A percentile compares a stretch with the other conserved stretches of the same genome.
These are phyloP conservation scores for Hanleya hanleyi DNA, from an alignment of 2,888 invertebrate genomes.

Conservation along the genomic window DNA sequence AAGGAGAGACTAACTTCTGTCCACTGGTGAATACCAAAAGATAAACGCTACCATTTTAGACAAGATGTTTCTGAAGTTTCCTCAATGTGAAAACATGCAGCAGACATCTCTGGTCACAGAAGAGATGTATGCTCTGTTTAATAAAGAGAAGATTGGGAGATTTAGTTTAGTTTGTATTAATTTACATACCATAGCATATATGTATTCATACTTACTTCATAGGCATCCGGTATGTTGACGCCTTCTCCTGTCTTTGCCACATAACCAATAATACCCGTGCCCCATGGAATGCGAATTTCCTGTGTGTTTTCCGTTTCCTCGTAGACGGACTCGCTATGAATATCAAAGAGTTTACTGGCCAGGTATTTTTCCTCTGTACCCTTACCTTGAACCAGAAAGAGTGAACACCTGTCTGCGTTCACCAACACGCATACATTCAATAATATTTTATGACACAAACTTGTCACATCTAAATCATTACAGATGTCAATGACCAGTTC, in stretches of 20 bases:
- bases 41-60: too few species aligned
- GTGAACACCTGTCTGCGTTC: conserved; percentile 70
- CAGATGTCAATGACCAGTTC: conserved; percentile 72
- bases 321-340: conserved; percentile 76
- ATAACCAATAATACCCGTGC: conserved; percentile 69
- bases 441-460: conserved; percentile 71
- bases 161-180: too few species aligned
- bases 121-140: too few species aligned
- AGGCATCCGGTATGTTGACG: conserved; percentile 70
- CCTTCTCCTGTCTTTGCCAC: conserved; percentile 68
- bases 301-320: conserved; percentile 89
- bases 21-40: too few species aligned
- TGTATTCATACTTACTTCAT: conserved; percentile 69
- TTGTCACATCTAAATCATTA: conserved; percentile 71
- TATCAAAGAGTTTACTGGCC: conserved; percentile 71
- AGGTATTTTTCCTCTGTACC: conserved; percentile 78
- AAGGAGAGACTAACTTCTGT: too few species aligned
- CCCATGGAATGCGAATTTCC: conserved; percentile 79
- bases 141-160: too few species aligned
- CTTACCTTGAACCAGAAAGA: conserved; percentile 73
- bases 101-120: too few species aligned
- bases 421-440: conserved; percentile 70
- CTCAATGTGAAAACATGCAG: too few species aligned
- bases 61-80: too few species aligned
- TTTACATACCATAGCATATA: too few species aligned